phyloP scores from a whole-genome alignment of 2,888 invertebrate species.

The Tachina fera region DNA sequence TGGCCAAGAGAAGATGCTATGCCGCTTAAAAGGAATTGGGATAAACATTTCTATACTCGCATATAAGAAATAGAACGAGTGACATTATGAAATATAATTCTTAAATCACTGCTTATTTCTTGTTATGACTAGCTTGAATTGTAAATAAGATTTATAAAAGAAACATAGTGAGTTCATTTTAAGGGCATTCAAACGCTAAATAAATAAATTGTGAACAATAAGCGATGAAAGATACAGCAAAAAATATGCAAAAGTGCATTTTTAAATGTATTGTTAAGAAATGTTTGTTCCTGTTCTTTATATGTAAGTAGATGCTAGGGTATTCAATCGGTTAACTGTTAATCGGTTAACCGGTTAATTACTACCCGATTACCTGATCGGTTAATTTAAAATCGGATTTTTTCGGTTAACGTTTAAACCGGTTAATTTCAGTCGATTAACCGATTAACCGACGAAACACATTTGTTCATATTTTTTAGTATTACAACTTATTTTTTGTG shows the following conservation, averaged over 20 bases:
- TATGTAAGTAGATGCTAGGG: too few species aligned
- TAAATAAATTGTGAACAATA: constrained; percentile 42
- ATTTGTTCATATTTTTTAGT: too few species aligned
- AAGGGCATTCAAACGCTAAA: constrained; percentile 59
- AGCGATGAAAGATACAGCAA: neutral
- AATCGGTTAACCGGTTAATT: too few species aligned
- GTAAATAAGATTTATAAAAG: constrained; percentile 32
- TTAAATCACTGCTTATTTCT: constrained; percentile 31
- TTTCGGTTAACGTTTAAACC: too few species aligned
- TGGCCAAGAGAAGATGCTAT: neutral
- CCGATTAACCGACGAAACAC: too few species aligned
- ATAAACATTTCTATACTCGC: constrained; percentile 26
- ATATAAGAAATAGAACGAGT: constrained; percentile 19
- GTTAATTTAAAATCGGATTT: too few species aligned
- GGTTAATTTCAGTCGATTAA: too few species aligned
- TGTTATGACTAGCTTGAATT: constrained; percentile 32
- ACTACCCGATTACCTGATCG: too few species aligned
- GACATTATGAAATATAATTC: constrained; percentile 44
- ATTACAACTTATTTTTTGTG: too few species aligned
- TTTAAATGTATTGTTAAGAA: neutral
- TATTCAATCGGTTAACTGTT: too few species aligned
- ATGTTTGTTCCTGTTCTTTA: neutral
- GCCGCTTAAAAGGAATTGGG: constrained; percentile 14
- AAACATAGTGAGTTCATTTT: constrained; percentile 42
- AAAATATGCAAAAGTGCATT: neutral